Conservation (phyloP, 2,113 vertebrate species). For the Rhea pennata region DNA sequence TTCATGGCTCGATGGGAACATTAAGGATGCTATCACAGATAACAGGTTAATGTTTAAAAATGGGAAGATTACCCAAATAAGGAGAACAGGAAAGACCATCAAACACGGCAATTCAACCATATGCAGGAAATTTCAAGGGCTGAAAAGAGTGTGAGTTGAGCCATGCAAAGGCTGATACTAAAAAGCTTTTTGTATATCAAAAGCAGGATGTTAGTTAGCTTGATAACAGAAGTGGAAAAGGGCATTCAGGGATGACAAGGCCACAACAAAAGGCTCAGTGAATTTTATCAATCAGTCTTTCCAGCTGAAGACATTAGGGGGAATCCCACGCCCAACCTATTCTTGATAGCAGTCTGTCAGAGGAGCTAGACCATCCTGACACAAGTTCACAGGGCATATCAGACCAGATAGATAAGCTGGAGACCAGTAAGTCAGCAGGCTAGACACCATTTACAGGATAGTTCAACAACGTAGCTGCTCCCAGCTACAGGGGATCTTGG, state of each 20-base stretch:
- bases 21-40: not conserved
- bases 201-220: slow-evolving; percentile 22
- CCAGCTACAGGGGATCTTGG: not conserved
- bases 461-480: not conserved
- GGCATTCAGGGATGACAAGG: not conserved
- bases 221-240: not conserved
- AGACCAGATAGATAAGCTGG: not conserved
- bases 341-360: not conserved
- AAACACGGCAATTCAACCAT: not conserved
- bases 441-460: not conserved
- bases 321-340: not conserved
- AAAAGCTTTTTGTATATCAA: slow-evolving; percentile 6
- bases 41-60: not conserved
- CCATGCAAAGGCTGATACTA: not conserved
- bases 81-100: not conserved
- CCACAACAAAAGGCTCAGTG: not conserved
- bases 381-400: not conserved
- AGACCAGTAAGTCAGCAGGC: slow-evolving; percentile 5
- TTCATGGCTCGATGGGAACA: not conserved
- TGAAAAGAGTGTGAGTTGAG: not conserved
- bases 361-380: not conserved
- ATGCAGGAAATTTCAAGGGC: not conserved
- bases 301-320: not conserved
- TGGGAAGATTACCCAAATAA: not conserved
- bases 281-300: not conserved